These are phyloP conservation scores for Ictalurus furcatus DNA, from an alignment of 2,113 vertebrate species.

Conservation along the genomic window DNA sequence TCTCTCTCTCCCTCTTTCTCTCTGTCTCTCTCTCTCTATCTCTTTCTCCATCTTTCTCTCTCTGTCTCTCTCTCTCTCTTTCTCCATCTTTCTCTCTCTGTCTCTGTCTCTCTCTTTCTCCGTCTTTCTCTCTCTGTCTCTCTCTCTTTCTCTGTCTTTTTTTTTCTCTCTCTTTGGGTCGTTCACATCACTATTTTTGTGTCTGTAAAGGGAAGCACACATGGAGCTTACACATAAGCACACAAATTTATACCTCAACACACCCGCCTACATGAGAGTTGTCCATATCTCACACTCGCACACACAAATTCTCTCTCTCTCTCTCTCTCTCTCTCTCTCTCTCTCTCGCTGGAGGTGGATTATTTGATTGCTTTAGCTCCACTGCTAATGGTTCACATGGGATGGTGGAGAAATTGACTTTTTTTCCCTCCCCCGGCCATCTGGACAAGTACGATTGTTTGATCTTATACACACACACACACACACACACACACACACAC, in stretches of 20 bases:
- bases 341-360: conserved; percentile 6
- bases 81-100: background rate
- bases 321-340: background rate
- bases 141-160: no score
- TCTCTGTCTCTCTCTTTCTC: background rate
- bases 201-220: background rate
- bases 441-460: conserved; percentile 31
- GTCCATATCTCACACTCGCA: background rate
- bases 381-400: conserved; percentile 35
- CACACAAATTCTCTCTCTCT: background rate
- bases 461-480: background rate
- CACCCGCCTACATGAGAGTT: background rate
- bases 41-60: no score
- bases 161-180: background rate
- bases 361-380: conserved; percentile 32
- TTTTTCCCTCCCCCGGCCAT: conserved; percentile 13
- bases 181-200: background rate
- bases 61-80: no score
- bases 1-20: background rate
- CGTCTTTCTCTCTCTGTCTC: background rate
- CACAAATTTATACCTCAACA: background rate
- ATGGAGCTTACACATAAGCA: background rate
- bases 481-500: conserved; percentile 2
- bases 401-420: conserved; percentile 15
- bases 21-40: no score